Evolutionary conservation across 2,797 vertebrate genomes (phyloP).

Genomic region (Gymnothorax javanicus): DNA sequence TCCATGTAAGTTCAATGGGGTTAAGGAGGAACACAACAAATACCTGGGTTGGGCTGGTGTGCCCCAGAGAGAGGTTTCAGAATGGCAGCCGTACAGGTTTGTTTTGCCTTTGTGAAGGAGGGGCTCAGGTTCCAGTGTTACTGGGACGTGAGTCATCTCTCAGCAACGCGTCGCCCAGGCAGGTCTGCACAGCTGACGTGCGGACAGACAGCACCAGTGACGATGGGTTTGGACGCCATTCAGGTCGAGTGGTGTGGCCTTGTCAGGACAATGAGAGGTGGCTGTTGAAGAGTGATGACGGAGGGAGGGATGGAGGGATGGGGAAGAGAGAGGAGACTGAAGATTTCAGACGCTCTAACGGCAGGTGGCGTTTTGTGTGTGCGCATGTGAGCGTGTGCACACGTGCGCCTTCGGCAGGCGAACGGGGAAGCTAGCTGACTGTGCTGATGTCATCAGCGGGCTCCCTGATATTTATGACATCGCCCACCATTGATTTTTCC

Average conservation of each 20-base stretch:
- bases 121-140: not conserved
- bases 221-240: not conserved
- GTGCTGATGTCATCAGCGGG: not conserved
- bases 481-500: not conserved
- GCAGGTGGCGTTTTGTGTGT: constrained; percentile 4
- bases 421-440: not conserved
- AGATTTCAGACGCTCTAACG: not conserved
- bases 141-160: not conserved
- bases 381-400: constrained; percentile 10
- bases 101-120: not conserved
- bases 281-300: not conserved
- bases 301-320: not conserved
- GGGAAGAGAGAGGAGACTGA: not conserved
- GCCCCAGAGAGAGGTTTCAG: too few relatives aligned
- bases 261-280: not conserved
- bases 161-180: not conserved
- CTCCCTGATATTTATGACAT: not conserved
- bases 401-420: not conserved
- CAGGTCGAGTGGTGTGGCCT: not conserved
- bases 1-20: too few relatives aligned
- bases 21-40: too few relatives aligned
- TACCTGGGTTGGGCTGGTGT: too few relatives aligned
- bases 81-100: too few relatives aligned
- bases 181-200: not conserved
- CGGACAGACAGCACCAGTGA: not conserved